These are phyloP conservation scores for Nycticorax nycticorax DNA, from an alignment of 2,113 vertebrate genomes.

Conservation along the genomic window DNA sequence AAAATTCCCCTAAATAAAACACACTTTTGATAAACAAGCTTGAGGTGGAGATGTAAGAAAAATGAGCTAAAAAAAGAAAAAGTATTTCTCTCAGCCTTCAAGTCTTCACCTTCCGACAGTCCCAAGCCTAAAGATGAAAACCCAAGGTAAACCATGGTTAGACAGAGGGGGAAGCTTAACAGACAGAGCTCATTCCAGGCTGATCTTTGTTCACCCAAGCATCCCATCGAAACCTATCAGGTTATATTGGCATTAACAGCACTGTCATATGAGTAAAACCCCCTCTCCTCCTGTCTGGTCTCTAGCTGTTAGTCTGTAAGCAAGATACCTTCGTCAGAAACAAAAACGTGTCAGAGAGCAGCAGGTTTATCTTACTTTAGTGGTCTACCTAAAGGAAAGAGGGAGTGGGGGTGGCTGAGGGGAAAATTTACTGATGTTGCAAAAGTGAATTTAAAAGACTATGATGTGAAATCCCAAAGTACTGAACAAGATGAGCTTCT, in stretches of 20 bases:
- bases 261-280: neutral
- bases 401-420: fast-evolving
- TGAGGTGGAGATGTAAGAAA: neutral
- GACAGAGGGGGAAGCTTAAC: neutral
- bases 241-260: neutral
- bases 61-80: neutral
- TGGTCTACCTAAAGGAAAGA: neutral
- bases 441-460: constrained; percentile 3
- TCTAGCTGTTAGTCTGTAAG: neutral
- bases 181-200: neutral
- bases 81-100: neutral
- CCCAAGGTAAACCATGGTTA: neutral
- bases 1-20: neutral
- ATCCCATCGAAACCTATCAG: neutral
- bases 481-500: neutral
- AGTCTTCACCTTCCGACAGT: neutral
- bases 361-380: neutral
- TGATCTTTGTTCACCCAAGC: fast-evolving
- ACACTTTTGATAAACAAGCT: neutral
- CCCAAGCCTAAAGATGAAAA: neutral
- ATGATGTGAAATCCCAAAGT: neutral
- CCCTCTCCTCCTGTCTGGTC: neutral
- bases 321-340: neutral
- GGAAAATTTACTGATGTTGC: neutral
- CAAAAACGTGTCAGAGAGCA: neutral